Evolutionary conservation across 2,797 vertebrate species (phyloP), one percentile per base, ranked within the genome.

Genomic region (Cichlasoma orientale): DNA sequence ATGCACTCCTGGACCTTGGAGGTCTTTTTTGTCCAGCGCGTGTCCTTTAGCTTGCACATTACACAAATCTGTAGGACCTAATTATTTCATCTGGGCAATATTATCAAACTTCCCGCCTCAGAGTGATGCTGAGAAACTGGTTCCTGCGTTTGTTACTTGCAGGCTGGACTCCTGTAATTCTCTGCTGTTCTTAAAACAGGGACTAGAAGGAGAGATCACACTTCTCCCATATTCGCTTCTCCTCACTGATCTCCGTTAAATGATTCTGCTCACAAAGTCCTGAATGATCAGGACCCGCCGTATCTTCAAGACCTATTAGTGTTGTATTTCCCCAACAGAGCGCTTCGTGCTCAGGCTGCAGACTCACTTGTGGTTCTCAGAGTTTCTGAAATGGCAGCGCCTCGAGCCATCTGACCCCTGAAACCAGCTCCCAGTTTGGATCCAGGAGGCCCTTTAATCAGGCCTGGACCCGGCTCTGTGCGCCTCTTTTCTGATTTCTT

Each of bases 151-250:
- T 59, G 3, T 59, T 44, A 19, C 44, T 19, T 44, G 8, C 25
- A 41, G 21, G 59, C 21, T 63, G 59, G 21, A 63, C 14, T 44
- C 7, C 18, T 44, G 36, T 25, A 63, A 25, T 63, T 44, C 36
- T 36, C 41, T 9, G 16, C 16, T 47, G 13, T 44, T 14, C 13
- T 14, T 27, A 27, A 27, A 47, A 5, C 14, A 41, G 58, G 59
- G 59, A 63, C 14, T 16, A 1, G 21, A 41, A 25, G 9, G 13
- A 23, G 13, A 0, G 59, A 23, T 41, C 41, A 25, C 0, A 10
- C 13, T 14, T 6, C 38, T 44, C 41, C 38, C 38, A 27, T 66
- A 27, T 44, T 7, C 25, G 0, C 9, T 66, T 66, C 38, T 0
- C 38, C 19, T 47, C 10, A 66, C 14, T 27, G 23, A 23, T 66